Percentiles rank a stretch among this genome's conserved stretches.
phyloP scores from a whole-genome alignment of 2,888 invertebrate species.

The Thysanoteuthis rhombus region DNA sequence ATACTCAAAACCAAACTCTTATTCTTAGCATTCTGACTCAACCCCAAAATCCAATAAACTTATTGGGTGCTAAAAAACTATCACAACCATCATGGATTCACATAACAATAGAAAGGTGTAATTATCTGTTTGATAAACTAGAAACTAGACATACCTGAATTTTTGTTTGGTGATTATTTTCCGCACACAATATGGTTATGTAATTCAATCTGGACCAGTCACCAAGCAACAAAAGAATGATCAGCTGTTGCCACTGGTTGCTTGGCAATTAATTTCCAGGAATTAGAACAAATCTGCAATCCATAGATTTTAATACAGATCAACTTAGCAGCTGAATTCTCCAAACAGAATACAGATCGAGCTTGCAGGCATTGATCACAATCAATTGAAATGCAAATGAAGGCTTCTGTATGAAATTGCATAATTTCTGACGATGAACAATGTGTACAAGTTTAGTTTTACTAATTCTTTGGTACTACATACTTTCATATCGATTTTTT shows the following conservation, averaged over 20 bases:
- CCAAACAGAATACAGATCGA: not conserved
- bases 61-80: too few species aligned
- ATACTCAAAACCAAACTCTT: too few species aligned
- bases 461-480: too few species aligned
- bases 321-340: not conserved
- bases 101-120: not conserved
- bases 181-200: not conserved
- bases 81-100: not conserved
- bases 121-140: too few species aligned
- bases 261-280: not conserved
- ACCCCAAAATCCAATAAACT: too few species aligned
- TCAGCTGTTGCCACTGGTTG: not conserved
- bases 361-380: slow-evolving; percentile 12
- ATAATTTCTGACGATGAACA: not conserved
- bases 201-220: not conserved
- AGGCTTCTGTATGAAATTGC: not conserved
- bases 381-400: not conserved
- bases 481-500: too few species aligned
- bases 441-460: too few species aligned
- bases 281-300: not conserved
- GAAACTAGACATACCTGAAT: not conserved
- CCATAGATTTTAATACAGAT: not conserved
- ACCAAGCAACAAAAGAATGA: not conserved
- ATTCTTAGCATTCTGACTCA: too few species aligned
- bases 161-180: not conserved